Evolutionary conservation across 2,888 invertebrate species (phyloP).

Genomic region (Heliconius sara): DNA sequence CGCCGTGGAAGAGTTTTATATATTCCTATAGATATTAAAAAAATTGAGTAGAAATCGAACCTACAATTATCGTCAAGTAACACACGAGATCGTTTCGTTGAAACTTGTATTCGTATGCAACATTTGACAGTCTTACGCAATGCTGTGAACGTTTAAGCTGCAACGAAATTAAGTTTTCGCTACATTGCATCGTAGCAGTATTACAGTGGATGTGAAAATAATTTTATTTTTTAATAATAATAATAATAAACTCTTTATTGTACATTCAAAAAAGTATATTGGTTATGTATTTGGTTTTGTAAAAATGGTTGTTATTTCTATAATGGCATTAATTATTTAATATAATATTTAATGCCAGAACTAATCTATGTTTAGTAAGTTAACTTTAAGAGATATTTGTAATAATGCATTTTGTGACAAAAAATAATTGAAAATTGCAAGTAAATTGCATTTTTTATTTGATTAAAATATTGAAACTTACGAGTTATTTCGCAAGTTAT

Average conservation of each 20-base stretch:
- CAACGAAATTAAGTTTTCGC: slow-evolving; percentile 1
- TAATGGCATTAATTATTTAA: too few species aligned
- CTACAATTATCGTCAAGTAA: not conserved
- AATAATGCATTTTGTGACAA: too few species aligned
- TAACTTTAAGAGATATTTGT: not conserved
- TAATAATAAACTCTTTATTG: too few species aligned
- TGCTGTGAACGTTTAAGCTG: slow-evolving; percentile 13
- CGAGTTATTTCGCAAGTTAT: too few species aligned
- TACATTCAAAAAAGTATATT: too few species aligned
- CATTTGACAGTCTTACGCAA: slow-evolving; percentile 10
- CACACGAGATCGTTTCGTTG: too few species aligned
- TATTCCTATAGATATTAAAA: too few species aligned
- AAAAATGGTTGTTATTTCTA: not conserved
- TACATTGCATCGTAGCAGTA: not conserved
- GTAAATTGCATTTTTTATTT: too few species aligned
- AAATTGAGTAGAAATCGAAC: too few species aligned
- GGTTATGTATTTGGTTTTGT: not conserved
- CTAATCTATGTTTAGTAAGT: not conserved
- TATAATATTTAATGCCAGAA: too few species aligned
- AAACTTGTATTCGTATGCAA: not conserved
- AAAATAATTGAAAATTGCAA: too few species aligned
- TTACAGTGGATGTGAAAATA: not conserved
- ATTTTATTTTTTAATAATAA: not conserved
- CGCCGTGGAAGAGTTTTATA: not conserved
- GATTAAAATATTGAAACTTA: too few species aligned